Evolutionary conservation across 2,888 invertebrate genomes (phyloP), one percentile per base, ranked within the genome.

Genomic region (Prosapia bicincta): DNA sequence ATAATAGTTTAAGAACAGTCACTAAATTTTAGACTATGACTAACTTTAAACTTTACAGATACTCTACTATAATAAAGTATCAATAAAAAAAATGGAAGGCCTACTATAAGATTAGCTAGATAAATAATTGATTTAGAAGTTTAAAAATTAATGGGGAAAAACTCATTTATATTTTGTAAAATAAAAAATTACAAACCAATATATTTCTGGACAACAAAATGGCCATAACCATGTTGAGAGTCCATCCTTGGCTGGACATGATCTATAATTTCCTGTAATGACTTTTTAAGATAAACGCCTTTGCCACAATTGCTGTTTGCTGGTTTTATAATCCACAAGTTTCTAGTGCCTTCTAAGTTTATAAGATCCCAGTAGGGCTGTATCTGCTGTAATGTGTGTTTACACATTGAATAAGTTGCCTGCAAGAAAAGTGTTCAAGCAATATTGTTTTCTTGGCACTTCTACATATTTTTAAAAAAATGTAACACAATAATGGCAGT

Each of bases 321-420:
- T 0, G 97, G 97, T 84, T 98, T 98, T 77, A 97, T 90, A 79
- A 98, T 97, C 97, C 98, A 98, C 80, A 97, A 91, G 85, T 97
- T 97, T 76, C 90, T 88, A 77, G 90, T 89, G 0, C 97, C 98
- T 84, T 98, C 97, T 79, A 94, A 88, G 38, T 92, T 90, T 80
- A 93, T 89, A 83, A 95, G 95, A 0, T 95, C 94, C 93, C 94
- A 95, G 83, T 88, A 90, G 76, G 88, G 89, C 20, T 87, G 86
- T 81, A 96, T 88, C 67, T 90, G 88, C 23, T 89, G 88, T 74
- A 96, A 84, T 54, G 92, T 85, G 77, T 89, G 88, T 71, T 89
- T 87, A 5, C 90, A 88, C 81, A 86, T 88, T 73, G 86, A 87
- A 81, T 88, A 87, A 76, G 83, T 81, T 84, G 85, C 79, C 88